A percentile compares a stretch with the other conserved stretches of the same genome.
These are phyloP conservation scores for Smutsia gigantea DNA, from an alignment of 2,797 vertebrate species.

Conservation along the genomic window DNA sequence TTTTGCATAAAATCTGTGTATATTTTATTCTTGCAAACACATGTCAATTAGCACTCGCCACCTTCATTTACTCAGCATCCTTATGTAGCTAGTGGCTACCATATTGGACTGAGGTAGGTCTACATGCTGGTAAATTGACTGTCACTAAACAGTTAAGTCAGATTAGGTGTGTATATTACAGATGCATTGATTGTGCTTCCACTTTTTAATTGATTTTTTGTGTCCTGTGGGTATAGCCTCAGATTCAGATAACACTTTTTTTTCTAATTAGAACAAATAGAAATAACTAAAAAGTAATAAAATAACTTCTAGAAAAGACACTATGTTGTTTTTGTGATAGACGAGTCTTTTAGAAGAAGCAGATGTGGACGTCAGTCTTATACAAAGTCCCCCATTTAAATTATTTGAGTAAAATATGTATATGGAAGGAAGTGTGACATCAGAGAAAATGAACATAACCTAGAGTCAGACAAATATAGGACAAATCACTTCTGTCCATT, in stretches of 20 bases:
- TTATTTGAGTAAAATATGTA: neutral
- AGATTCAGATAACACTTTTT: neutral
- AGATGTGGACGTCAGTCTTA: neutral
- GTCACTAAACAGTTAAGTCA: neutral
- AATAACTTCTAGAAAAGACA: neutral
- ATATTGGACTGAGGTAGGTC: neutral
- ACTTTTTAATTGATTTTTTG: neutral
- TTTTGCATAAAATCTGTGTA: neutral
- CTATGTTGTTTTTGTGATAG: neutral
- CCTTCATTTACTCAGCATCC: neutral
- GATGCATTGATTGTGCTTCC: neutral
- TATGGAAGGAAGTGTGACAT: neutral
- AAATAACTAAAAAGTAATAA: neutral
- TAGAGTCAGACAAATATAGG: neutral
- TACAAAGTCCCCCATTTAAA: accelerated
- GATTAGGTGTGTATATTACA: neutral
- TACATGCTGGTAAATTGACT: neutral
- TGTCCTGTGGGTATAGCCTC: neutral
- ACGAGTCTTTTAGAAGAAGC: neutral
- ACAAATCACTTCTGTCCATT: neutral
- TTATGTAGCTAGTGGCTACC: neutral
- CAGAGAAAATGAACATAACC: neutral
- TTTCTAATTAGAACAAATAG: neutral
- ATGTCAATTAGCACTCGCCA: neutral
- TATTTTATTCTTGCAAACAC: neutral